Evolutionary conservation across 1,140 invertebrate species (phyloP).

Genomic region (Nylanderia fulva): DNA sequence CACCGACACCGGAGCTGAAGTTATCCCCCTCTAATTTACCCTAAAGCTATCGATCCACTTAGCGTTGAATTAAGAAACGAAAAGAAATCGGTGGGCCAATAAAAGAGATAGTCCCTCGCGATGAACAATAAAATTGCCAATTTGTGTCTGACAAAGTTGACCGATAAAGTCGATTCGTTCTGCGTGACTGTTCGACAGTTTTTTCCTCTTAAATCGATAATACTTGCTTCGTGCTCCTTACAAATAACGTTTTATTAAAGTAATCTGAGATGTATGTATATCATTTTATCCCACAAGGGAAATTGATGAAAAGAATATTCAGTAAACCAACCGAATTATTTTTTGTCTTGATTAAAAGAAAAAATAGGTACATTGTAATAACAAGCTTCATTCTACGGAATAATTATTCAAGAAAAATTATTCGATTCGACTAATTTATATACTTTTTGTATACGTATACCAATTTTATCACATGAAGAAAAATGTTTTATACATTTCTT

Average conservation of each 20-base stretch:
- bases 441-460: not conserved
- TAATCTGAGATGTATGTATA: not conserved
- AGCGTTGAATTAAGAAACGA: slow-evolving; percentile 39
- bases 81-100: slow-evolving; percentile 35
- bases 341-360: not conserved
- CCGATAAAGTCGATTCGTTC: slow-evolving; percentile 18
- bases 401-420: slow-evolving; percentile 12
- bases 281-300: not conserved
- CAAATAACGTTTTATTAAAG: not conserved
- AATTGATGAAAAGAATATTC: slow-evolving; percentile 14
- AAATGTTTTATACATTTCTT: not conserved
- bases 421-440: not conserved
- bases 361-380: not conserved
- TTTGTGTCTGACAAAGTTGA: slow-evolving; percentile 48
- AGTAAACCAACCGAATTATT: not conserved
- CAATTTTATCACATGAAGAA: not conserved
- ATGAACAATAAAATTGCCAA: slow-evolving; percentile 58
- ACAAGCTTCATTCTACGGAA: not conserved
- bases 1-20: slow-evolving; percentile 23
- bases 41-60: slow-evolving; percentile 49
- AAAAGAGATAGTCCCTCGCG: slow-evolving; percentile 43
- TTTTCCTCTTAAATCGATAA: slow-evolving; percentile 5
- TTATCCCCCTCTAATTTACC: slow-evolving; percentile 41
- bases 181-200: not conserved
- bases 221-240: not conserved